These are phyloP conservation scores for Megalops cyprinoides DNA, from an alignment of 2,797 vertebrate genomes.

Conservation along the genomic window DNA sequence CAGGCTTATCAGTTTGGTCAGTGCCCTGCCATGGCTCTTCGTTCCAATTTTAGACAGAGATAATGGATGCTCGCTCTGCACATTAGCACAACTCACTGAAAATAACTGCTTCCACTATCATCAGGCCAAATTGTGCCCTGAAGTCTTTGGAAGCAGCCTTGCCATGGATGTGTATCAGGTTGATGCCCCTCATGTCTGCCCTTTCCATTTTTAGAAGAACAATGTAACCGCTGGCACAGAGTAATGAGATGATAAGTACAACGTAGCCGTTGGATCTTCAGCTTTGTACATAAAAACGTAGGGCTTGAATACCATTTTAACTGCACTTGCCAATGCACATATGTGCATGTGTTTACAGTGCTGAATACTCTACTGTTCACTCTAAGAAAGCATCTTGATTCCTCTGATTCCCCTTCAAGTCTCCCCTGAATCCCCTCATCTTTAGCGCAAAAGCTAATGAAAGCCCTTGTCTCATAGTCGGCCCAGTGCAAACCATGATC, in stretches of 20 bases:
- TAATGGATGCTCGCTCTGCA: neutral
- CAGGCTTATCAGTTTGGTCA: neutral
- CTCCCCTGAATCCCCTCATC: too few relatives aligned
- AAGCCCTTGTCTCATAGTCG: too few relatives aligned
- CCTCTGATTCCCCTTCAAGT: too few relatives aligned
- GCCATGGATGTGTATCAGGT: neutral
- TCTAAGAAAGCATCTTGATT: too few relatives aligned
- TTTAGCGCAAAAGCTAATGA: too few relatives aligned
- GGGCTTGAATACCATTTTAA: neutral
- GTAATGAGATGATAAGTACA: neutral
- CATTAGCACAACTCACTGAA: neutral
- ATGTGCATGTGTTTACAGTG: too few relatives aligned
- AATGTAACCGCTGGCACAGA: neutral
- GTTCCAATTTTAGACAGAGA: constrained; percentile 36
- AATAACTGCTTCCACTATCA: neutral
- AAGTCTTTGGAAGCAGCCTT: neutral
- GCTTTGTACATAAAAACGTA: neutral
- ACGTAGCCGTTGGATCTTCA: neutral
- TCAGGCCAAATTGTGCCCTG: neutral
- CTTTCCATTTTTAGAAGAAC: neutral
- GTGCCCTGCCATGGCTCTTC: constrained; percentile 21
- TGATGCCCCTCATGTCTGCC: neutral
- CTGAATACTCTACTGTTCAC: too few relatives aligned
- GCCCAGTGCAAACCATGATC: too few relatives aligned
- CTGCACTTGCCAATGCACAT: too few relatives aligned